Conservation (phyloP, 2,797 vertebrate genomes). For the Mastacembelus armatus region DNA sequence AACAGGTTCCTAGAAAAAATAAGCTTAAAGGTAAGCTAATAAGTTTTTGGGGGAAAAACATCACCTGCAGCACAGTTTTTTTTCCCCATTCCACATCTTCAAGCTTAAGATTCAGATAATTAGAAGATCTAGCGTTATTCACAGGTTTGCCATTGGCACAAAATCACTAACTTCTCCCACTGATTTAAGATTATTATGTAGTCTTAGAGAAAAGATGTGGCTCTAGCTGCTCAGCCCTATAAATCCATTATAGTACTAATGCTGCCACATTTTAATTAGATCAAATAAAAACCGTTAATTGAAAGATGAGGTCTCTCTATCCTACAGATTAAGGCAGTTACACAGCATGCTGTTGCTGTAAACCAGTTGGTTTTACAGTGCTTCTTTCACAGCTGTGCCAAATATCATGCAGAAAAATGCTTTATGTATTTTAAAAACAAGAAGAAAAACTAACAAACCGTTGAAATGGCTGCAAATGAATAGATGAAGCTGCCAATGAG, state of each 20-base stretch:
- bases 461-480: conserved; percentile 8
- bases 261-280: conserved; percentile 29
- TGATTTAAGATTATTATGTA: not conserved
- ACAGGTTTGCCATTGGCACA: conserved; percentile 14
- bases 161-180: conserved; percentile 1
- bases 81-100: conserved; percentile 6
- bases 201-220: not conserved
- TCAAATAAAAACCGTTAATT: conserved; percentile 6
- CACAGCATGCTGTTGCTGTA: not conserved
- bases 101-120: conserved; percentile 22
- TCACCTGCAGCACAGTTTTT: conserved; percentile 27
- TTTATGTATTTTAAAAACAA: not conserved
- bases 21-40: conserved; percentile 18
- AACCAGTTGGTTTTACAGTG: not conserved
- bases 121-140: conserved; percentile 24
- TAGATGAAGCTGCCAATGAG: conserved; percentile 31
- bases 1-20: conserved; percentile 30
- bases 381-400: not conserved
- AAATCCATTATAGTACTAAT: conserved; percentile 22
- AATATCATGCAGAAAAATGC: not conserved
- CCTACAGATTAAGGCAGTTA: not conserved
- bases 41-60: conserved; percentile 1
- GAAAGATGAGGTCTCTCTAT: conserved; percentile 1
- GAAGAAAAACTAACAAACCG: not conserved
- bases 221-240: conserved; percentile 4